Evolutionary conservation across 2,797 vertebrate species (phyloP).

Genomic region (Leuciscus waleckii): DNA sequence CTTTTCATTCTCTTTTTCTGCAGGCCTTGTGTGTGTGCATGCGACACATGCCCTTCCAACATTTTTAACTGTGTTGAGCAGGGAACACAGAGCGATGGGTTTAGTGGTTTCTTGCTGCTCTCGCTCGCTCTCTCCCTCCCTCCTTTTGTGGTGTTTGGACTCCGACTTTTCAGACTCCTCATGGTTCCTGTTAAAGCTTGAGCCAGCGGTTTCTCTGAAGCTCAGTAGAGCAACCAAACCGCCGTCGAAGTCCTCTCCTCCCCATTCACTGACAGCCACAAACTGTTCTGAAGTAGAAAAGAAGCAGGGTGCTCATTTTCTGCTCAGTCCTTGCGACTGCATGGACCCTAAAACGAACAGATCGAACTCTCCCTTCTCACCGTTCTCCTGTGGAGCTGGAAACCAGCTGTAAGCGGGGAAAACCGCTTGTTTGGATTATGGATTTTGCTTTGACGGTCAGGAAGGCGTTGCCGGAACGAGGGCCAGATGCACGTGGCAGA

Average conservation of each 20-base stretch:
- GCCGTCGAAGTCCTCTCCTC: conserved; percentile 42
- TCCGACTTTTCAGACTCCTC: conserved; percentile 56
- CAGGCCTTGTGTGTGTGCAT: conserved; percentile 36
- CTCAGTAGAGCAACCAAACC: conserved; percentile 55
- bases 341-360: conserved; percentile 12
- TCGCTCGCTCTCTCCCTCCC: conserved; percentile 44
- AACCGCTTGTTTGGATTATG: conserved; percentile 42
- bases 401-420: neutral
- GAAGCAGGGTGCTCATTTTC: conserved; percentile 56
- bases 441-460: conserved; percentile 40
- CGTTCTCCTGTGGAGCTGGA: conserved; percentile 2
- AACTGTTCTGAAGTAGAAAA: conserved; percentile 42
- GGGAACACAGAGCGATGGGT: conserved; percentile 42
- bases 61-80: conserved; percentile 39
- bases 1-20: conserved; percentile 2
- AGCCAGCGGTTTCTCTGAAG: conserved; percentile 63
- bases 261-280: conserved; percentile 45
- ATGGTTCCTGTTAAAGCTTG: conserved; percentile 61
- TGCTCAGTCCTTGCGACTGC: conserved; percentile 14
- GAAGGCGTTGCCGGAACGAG: conserved; percentile 47
- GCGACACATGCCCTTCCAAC: conserved; percentile 28
- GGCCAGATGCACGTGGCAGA: conserved; percentile 40
- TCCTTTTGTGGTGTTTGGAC: conserved; percentile 61
- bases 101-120: conserved; percentile 56
- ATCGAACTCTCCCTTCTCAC: neutral